phyloP scores from a whole-genome alignment of 2,113 vertebrate genomes.

The Perca flavescens region DNA sequence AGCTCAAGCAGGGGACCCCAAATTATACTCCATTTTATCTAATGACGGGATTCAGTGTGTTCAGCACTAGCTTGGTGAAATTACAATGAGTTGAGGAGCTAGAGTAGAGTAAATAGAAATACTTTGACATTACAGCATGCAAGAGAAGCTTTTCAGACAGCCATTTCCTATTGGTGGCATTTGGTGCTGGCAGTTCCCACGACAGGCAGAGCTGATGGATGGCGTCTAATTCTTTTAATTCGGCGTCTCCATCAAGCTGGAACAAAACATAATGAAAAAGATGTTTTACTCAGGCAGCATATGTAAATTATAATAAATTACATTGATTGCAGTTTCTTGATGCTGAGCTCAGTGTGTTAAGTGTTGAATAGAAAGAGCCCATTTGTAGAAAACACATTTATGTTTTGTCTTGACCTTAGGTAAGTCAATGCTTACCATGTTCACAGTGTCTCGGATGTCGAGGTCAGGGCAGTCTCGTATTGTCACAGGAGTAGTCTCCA shows the following conservation, averaged over 20 bases:
- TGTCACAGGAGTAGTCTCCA: conserved; percentile 40
- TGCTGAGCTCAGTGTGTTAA: not conserved
- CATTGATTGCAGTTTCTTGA: not conserved
- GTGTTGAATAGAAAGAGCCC: not conserved
- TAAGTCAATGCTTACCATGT: conserved; percentile 32
- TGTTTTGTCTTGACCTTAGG: not conserved
- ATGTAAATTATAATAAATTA: not conserved
- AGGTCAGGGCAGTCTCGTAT: conserved; percentile 58
- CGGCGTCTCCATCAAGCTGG: conserved; percentile 45
- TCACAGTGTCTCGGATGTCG: conserved; percentile 53
- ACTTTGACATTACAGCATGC: conserved; percentile 54
- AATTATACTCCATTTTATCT: not conserved
- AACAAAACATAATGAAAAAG: conserved; percentile 9
- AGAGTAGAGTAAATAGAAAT: not conserved
- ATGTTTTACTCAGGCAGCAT: not conserved
- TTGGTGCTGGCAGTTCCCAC: conserved; percentile 53
- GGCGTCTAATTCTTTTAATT: conserved; percentile 46
- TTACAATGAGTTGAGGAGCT: not conserved
- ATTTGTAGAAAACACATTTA: not conserved
- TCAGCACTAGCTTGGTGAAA: not conserved
- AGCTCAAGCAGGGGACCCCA: too few relatives aligned
- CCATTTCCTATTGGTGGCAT: conserved; percentile 60
- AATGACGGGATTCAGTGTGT: not conserved
- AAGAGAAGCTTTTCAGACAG: conserved; percentile 57
- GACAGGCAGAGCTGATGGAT: conserved; percentile 54